Evolutionary conservation across 2,797 vertebrate species (phyloP), one percentile per base, ranked within the genome.

Genomic region (Enteromius argenteus): DNA sequence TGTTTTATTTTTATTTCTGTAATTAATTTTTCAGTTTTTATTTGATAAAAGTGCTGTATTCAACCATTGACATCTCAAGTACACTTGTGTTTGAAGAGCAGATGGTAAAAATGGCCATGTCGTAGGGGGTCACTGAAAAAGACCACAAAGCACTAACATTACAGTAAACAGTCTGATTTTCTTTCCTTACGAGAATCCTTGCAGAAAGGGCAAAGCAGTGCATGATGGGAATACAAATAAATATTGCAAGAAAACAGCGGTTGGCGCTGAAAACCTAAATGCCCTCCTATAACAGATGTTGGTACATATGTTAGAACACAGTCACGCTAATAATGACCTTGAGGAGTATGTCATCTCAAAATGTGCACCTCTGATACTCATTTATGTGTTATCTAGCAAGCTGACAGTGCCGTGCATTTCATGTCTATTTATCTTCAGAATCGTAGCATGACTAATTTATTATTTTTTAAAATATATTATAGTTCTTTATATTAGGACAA

Each of bases 251-350:
- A 79, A 75, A 23, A n/a, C 72, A 44, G 79, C 71, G 60, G 84
- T 86, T 86, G 72, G 58, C 44, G 51, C 66, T 66, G 53, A 68
- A 73, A 71, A 79, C 76, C 72, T 81, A 85, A 82, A 84, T 53
- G 32, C 82, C 58, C 49, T 83, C 85, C 77, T 83, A 23, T 58
- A 86, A 75, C 87, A 89, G 87, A 87, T 89, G 86, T 89, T 85
- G 44, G 32, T 77, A 82, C 89, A 88, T 86, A 86, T 89, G 87
- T 85, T 78, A 80, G 37, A 79, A 79, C 80, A 73, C 49, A 75
- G 49, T 58, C 85, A 19, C n/a, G 21, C 66, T 87, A 87, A 85
- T 86, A 87, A 86, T 86, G 83, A 87, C 87, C 87, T 87, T 87
- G 77, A 86, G 86, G 79, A 75, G 49, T 71, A 80, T 56, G 51